phyloP scores from a whole-genome alignment of 2,113 vertebrate species.

The Pelodiscus sinensis region DNA sequence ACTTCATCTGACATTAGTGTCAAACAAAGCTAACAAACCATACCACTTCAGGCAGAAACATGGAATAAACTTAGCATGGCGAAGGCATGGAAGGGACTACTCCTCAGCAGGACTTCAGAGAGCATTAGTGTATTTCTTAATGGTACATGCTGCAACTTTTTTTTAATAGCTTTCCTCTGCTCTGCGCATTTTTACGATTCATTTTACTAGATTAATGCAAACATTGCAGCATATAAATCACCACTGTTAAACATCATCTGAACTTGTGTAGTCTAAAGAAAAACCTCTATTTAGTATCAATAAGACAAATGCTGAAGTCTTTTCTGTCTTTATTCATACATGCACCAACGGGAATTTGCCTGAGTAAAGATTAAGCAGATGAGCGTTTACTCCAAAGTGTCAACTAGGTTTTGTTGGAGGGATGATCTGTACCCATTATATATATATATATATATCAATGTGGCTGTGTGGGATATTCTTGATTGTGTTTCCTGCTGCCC shows the following conservation, averaged over 20 bases:
- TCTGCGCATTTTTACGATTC: neutral
- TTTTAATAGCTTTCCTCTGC: neutral
- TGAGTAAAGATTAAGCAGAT: neutral
- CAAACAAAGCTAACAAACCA: neutral
- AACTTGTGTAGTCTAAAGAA: neutral
- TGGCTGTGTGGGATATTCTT: neutral
- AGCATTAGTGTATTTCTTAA: neutral
- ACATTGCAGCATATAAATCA: neutral
- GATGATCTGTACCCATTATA: neutral
- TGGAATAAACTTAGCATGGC: neutral
- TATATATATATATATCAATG: neutral
- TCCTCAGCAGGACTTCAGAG: neutral
- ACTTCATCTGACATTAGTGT: neutral
- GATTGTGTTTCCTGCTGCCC: neutral
- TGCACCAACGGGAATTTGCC: accelerated
- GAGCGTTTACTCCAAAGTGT: neutral
- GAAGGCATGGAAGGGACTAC: neutral
- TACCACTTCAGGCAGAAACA: accelerated
- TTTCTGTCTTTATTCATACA: neutral
- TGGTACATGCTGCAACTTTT: neutral
- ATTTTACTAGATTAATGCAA: accelerated
- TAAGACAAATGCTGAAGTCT: neutral
- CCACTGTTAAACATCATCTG: accelerated
- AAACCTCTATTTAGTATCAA: neutral
- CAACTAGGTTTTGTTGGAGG: neutral